Conservation (phyloP, 2,888 invertebrate species). For the Escarpia spicata region DNA sequence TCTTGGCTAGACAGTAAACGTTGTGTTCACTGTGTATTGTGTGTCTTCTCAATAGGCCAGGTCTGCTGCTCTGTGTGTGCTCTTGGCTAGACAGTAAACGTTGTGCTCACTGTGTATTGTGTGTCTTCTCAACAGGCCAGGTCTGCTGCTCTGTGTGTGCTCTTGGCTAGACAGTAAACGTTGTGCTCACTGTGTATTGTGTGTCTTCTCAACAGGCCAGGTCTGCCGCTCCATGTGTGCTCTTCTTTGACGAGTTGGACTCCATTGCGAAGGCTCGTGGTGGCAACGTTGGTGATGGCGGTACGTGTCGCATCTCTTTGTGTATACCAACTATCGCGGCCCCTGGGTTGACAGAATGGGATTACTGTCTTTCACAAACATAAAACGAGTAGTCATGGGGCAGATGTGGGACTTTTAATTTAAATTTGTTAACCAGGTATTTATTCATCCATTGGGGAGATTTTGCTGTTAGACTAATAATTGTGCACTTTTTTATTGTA, state of each 20-base stretch:
- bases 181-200: background rate
- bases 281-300: constrained; percentile 95
- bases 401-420: background rate
- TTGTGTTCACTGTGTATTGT: background rate
- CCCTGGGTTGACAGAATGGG: background rate
- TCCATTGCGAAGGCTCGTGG: constrained; percentile 99
- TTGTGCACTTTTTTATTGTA: background rate
- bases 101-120: background rate
- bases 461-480: background rate
- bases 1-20: constrained; percentile 71
- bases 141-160: constrained; percentile 97
- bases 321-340: background rate
- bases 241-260: constrained; percentile 99
- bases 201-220: constrained; percentile 77
- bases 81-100: constrained; percentile 71
- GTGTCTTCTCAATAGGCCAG: constrained; percentile 77
- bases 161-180: constrained; percentile 71
- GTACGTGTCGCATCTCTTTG: constrained; percentile 45
- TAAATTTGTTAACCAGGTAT: background rate
- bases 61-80: constrained; percentile 97
- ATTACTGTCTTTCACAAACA: background rate
- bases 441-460: background rate
- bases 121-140: constrained; percentile 77
- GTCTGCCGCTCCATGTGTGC: constrained; percentile 97
- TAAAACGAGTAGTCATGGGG: background rate